These are phyloP conservation scores for Clarias macrocephalus DNA, from an alignment of 2,113 vertebrate species.

Conservation along the genomic window DNA sequence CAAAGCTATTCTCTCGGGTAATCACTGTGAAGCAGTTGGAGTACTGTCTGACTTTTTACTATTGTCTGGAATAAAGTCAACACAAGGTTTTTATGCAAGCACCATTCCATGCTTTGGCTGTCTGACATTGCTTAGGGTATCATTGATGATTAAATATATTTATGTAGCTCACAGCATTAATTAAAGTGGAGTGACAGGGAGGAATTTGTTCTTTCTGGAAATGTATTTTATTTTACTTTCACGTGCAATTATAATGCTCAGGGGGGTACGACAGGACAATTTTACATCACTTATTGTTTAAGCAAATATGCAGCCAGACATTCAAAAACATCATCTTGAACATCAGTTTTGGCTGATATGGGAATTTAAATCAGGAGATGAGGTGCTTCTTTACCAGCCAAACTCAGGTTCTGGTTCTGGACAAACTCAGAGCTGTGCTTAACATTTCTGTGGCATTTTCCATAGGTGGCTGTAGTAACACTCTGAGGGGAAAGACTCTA, in stretches of 20 bases:
- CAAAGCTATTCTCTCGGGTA: background rate
- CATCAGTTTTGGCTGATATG: too few relatives aligned
- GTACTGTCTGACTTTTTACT: background rate
- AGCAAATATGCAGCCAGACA: constrained; percentile 18
- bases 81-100: constrained; percentile 25
- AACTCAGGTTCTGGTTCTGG: too few relatives aligned
- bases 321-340: background rate
- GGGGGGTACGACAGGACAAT: background rate
- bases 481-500: too few relatives aligned
- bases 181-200: background rate
- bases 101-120: constrained; percentile 21
- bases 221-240: background rate
- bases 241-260: background rate
- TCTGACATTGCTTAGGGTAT: constrained; percentile 9
- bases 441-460: too few relatives aligned
- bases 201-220: background rate
- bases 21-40: constrained; percentile 9
- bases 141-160: constrained; percentile 28
- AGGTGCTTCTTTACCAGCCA: too few relatives aligned
- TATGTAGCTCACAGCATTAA: constrained; percentile 12
- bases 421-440: too few relatives aligned
- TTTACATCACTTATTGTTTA: background rate
- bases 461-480: too few relatives aligned
- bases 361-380: too few relatives aligned
- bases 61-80: constrained; percentile 11